These are phyloP conservation scores for Zophobas atratus DNA, from an alignment of 1,140 invertebrate genomes.

Conservation along the genomic window DNA sequence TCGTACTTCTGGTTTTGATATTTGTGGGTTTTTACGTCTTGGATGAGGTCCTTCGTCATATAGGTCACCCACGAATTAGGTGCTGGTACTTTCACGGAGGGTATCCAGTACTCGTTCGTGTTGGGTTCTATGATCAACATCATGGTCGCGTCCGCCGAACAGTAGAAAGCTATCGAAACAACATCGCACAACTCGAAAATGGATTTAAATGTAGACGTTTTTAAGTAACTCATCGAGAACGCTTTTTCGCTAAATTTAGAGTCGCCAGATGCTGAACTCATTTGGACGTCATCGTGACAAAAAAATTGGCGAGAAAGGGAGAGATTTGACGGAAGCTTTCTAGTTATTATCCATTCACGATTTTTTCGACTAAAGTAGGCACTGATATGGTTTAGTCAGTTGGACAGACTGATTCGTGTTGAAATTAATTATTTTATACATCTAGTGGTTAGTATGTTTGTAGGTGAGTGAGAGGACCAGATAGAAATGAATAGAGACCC, in stretches of 20 bases:
- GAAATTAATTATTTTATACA: too few relatives aligned
- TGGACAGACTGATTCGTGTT: too few relatives aligned
- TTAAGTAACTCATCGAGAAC: constrained; percentile 21
- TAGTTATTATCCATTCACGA: too few relatives aligned
- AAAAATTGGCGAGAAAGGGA: not conserved
- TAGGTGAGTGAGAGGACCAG: too few relatives aligned
- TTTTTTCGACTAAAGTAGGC: too few relatives aligned
- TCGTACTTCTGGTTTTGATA: constrained; percentile 9
- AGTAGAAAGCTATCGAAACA: constrained; percentile 57
- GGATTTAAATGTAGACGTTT: constrained; percentile 28
- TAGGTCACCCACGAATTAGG: constrained; percentile 45
- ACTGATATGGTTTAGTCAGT: too few relatives aligned
- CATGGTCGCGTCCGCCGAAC: constrained; percentile 55
- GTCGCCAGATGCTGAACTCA: not conserved
- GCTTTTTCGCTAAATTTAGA: not conserved
- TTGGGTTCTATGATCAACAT: constrained; percentile 57
- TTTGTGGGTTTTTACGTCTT: constrained; percentile 46
- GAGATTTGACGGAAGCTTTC: too few relatives aligned
- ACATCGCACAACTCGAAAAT: constrained; percentile 46
- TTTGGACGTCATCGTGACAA: constrained; percentile 14
- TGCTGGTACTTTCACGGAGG: constrained; percentile 48
- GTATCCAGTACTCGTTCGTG: constrained; percentile 55
- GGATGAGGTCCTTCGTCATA: constrained; percentile 51
- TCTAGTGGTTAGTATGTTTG: too few relatives aligned
- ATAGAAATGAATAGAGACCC: too few relatives aligned